A percentile compares a stretch with the other conserved stretches of the same genome.
Evolutionary conservation across 2,888 invertebrate species (phyloP).

Genomic region (Cacoxenus indagator): DNA sequence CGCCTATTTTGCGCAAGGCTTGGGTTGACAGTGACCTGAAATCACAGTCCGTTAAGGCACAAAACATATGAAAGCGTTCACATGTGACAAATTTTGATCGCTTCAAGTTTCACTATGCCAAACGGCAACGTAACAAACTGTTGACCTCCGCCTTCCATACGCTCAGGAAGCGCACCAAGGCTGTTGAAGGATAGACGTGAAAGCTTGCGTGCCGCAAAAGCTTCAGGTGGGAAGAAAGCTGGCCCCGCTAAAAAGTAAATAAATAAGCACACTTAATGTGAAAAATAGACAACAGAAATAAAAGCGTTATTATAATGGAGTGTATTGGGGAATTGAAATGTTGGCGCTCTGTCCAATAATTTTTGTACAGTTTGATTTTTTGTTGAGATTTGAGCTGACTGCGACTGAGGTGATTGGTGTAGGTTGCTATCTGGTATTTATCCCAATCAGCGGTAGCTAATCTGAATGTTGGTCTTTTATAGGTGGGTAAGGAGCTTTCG

Average conservation of each 20-base stretch:
- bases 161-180: constrained; percentile 78
- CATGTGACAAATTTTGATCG: constrained; percentile 93
- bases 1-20: constrained; percentile 88
- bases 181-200: constrained; percentile 71
- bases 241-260: constrained; percentile 72
- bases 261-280: constrained; percentile 52
- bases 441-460: too few species aligned
- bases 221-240: constrained; percentile 69
- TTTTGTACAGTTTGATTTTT: too few species aligned
- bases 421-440: too few species aligned
- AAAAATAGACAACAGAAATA: constrained; percentile 56
- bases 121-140: constrained; percentile 86
- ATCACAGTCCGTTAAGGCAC: constrained; percentile 93
- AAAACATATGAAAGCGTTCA: constrained; percentile 86
- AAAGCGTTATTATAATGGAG: constrained; percentile 64
- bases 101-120: constrained; percentile 93
- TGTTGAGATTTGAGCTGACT: too few species aligned
- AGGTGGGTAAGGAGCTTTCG: too few species aligned
- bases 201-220: constrained; percentile 65
- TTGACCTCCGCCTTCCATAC: constrained; percentile 83
- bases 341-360: too few species aligned
- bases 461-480: too few species aligned
- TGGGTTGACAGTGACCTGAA: constrained; percentile 89
- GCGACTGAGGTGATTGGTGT: too few species aligned
- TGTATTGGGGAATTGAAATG: too few species aligned